Evolutionary conservation across 2,888 invertebrate species (phyloP).

Genomic region (Seladonia tumulorum): DNA sequence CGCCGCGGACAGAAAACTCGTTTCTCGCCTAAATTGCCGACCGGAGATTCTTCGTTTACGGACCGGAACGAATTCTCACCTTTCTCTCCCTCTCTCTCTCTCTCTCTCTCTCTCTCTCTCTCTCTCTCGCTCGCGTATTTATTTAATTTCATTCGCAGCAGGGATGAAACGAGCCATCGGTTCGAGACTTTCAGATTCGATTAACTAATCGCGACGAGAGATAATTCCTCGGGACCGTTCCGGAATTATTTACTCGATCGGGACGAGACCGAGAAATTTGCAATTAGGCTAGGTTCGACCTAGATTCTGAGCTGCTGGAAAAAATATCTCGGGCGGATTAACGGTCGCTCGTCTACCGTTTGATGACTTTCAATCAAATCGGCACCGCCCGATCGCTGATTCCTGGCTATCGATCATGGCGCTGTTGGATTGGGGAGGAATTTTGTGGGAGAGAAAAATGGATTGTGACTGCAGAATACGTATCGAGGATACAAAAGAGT

Average conservation of each 20-base stretch:
- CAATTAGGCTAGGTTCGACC: neutral
- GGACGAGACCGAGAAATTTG: neutral
- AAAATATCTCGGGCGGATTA: neutral
- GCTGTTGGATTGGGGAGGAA: neutral
- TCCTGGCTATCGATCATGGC: neutral
- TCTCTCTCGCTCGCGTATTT: conserved; percentile 28
- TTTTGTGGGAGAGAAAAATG: neutral
- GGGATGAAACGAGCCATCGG: conserved; percentile 33
- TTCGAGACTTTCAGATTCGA: conserved; percentile 29
- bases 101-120: too few species aligned
- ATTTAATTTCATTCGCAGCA: conserved; percentile 39
- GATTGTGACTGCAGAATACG: neutral
- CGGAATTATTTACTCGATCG: conserved; percentile 25
- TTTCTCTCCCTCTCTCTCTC: neutral
- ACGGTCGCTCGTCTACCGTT: neutral
- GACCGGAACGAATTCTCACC: conserved; percentile 20
- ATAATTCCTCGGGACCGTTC: conserved; percentile 6
- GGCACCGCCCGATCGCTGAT: neutral
- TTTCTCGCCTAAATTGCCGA: conserved; percentile 29
- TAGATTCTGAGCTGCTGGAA: neutral
- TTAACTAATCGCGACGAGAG: conserved; percentile 29
- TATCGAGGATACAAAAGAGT: too few species aligned
- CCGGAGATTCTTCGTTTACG: conserved; percentile 43
- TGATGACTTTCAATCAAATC: conserved; percentile 4
- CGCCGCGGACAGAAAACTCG: conserved; percentile 31